These are phyloP conservation scores for Metacarcinus magister DNA, from an alignment of 2,888 invertebrate species.

Conservation along the genomic window DNA sequence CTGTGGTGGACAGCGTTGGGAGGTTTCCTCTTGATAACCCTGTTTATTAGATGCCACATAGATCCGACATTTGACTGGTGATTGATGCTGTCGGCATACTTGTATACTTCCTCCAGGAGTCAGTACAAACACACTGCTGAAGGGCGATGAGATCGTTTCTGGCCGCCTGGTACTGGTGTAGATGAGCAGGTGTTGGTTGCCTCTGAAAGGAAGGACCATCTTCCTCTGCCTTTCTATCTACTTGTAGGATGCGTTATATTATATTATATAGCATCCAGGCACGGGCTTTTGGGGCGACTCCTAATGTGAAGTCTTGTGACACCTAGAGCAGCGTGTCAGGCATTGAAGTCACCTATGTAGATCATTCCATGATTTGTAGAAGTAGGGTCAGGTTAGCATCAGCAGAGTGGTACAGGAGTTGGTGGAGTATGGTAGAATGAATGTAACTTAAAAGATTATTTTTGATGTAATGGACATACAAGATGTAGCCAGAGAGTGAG, in stretches of 20 bases:
- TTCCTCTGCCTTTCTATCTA: conserved; percentile 6
- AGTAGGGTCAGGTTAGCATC: background rate
- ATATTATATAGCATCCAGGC: background rate
- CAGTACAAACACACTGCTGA: background rate
- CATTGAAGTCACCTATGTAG: no score
- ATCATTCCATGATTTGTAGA: background rate
- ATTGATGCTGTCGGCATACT: conserved; percentile 5
- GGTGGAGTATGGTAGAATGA: conserved; percentile 49
- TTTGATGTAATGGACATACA: background rate
- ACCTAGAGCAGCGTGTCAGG: background rate
- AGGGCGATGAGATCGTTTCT: conserved; percentile 49
- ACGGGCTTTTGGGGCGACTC: background rate
- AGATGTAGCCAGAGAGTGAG: background rate
- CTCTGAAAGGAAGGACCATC: conserved; percentile 19
- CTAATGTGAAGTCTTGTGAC: background rate
- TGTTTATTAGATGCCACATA: conserved; percentile 60
- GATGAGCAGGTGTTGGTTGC: conserved; percentile 43
- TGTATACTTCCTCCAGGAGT: conserved; percentile 55
- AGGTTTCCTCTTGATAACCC: conserved; percentile 44
- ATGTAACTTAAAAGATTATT: conserved; percentile 38
- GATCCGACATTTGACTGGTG: conserved; percentile 53
- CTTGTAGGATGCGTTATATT: background rate
- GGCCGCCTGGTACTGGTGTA: conserved; percentile 13
- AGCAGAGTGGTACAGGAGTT: background rate
- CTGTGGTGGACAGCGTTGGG: conserved; percentile 54